Base-by-base conservation (phyloP, 2,888 invertebrate species). In the Drosophila melanosoma region DNA sequence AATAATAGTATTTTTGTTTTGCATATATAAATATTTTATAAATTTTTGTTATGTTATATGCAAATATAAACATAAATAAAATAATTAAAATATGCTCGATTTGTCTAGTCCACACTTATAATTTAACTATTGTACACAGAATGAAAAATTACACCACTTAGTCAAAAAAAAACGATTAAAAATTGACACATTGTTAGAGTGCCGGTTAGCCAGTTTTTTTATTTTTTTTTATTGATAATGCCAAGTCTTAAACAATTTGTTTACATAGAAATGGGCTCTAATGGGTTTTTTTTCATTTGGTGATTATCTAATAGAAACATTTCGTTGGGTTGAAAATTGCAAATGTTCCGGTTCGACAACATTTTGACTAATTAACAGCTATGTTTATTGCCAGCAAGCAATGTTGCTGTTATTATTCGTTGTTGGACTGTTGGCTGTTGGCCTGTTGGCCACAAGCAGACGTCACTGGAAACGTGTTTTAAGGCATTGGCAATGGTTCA, bases 291-390 rank as follows among this genome's bases (percentile, higher is more conserved):
- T 26, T 26, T 67, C 15, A 57, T 67, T 63, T 23, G 38, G 61
- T 48, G 33, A 54, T 54, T 45, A n/a, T 36, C 35, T 83, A 84
- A 84, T 84, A 84, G 80, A 86, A 86, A 70, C 78, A 78, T 79
- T 60, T 79, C 69, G 79, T 69, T 82, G 75, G 70, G 58, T 61
- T 20, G 17, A 36, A 82, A 82, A 70, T 77, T 82, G 20, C 42
- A 6, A 84, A 72, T 67, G 71, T 80, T 75, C 84, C 84, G 84
- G 84, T 84, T 82, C 66, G 67, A 78, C 84, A 87, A 77, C 86
- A 86, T 86, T 88, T 87, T 88, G 86, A 88, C 86, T 87, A 87
- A 87, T 87, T 86, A 87, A 87, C 88, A 82, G 76, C 80, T 77
- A 82, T 82, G 78, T 81, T 80, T 81, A 85, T 87, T 81, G 76